Evolutionary conservation across 2,797 vertebrate species (phyloP), one percentile per base, ranked within the genome.

Genomic region (Silurus lanzhouensis): DNA sequence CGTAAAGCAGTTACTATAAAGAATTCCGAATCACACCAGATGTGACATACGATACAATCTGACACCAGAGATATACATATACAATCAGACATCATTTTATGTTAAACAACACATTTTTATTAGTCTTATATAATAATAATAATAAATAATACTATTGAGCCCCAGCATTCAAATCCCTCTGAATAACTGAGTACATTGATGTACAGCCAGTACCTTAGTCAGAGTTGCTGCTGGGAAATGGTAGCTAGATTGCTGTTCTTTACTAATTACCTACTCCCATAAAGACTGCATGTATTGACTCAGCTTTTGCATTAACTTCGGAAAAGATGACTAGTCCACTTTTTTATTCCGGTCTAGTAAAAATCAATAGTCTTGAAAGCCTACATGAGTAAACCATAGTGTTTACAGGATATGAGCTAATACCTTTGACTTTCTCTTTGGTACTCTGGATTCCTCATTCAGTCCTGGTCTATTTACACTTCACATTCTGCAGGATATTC

Each of bases 361-460:
- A 64, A 52, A 48, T 4, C 3, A 80, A 6, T 48, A 48, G 75
- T 38, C 25, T 1, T 60, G 20, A 44, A 44, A 46, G 31, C 55
- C 25, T 13, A 60, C 38, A 38, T 0, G 38, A 38, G 38, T 38
- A 38, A 38, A 38, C 38, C 38, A 38, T 63, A 61, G 13, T 46
- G 20, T 46, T 63, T 58, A 46, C 58, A 81, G 79, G 63, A 81
- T 67, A 81, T 67, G 79, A 81, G 46, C 46, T 31, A 67, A 67
- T 27, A 67, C 46, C 9, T 19, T 66, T 64, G 78, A 80, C 61
- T 25, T 80, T 80, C 61, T 60, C 61, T 25, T 25, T 80, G 14
- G 78, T 64, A 48, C 78, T 5, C 38, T 81, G 78, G 61, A 66
- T 81, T 52, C 78, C 78, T 79, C 44, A 81, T 52, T 67, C 61